Evolutionary conservation across 2,888 invertebrate genomes (phyloP), one percentile per base, ranked within the genome.

Genomic region (Meta bourneti): DNA sequence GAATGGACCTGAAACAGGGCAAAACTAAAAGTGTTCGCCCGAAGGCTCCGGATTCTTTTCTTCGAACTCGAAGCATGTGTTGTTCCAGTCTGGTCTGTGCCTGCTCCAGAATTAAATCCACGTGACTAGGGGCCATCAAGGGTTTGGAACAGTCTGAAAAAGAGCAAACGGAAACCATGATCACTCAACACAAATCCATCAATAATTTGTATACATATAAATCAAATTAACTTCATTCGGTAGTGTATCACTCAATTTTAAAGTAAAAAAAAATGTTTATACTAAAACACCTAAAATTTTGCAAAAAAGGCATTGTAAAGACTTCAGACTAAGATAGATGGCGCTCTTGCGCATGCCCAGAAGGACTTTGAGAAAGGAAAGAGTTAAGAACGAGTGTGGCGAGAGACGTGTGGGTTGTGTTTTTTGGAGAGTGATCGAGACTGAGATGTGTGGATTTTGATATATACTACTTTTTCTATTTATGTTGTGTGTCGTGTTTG

Each of bases 71-170:
- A 61, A 85, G 72, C 93, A 93, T 93, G 51, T 93, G 89, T 51
- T 92, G 93, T 61, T 91, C 86, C n/a, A 93, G 19, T 34, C 90
- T 87, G 16, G 91, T 92, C 51, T 93, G 93, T 8, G 93, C 91
- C 71, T 93, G 93, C 16, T 93, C 93, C 48, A 93, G 69, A 19
- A 93, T 93, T 19, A 85, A 71, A 61, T 92, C 93, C 6, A 93
- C 92, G 5, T 90, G 87, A 7, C 72, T 74, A 4, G 87, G 75
- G 0, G 90, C 91, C 75, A 93, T 11, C 34, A 93, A 61, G 4
- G 90, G 90, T 19, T 85, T 88, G 69, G 48, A 84, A 78, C 91
- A 93, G 70, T 92, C 92, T 92, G 70, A n/a, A 72, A 72, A 77
- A 77, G 1, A 70, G 16, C 13, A 71, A 19, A 11, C 9, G 20